A percentile compares a stretch with the other conserved stretches of the same genome.
phyloP scores from a whole-genome alignment of 2,797 vertebrate genomes.

The Pseudochirops corinnae region DNA sequence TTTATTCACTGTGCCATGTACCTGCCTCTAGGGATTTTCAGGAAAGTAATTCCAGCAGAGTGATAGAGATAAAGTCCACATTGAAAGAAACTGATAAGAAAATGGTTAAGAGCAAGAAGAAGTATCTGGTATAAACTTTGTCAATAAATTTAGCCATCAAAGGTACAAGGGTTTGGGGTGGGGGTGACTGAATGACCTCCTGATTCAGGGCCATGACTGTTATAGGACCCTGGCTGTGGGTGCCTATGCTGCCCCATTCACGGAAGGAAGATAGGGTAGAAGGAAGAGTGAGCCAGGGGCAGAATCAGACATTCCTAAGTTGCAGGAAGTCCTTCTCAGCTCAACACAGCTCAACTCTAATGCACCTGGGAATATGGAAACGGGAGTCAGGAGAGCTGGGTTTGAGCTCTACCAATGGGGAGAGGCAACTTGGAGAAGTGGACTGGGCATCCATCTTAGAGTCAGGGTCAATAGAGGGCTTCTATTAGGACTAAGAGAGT shows the following conservation, averaged over 20 bases:
- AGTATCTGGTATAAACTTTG: background rate
- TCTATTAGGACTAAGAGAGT: background rate
- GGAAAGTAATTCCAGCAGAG: background rate
- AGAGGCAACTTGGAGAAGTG: background rate
- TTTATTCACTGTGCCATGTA: too few relatives aligned
- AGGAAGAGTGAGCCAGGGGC: background rate
- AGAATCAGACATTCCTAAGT: background rate
- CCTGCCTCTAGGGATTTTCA: background rate
- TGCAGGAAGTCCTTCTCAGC: background rate
- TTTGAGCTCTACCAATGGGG: background rate
- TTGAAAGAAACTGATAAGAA: background rate
- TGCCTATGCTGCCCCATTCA: background rate
- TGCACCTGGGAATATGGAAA: background rate
- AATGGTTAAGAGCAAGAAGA: background rate
- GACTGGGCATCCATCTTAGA: background rate
- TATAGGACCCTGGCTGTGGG: background rate
- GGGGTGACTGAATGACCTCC: background rate
- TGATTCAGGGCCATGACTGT: too few relatives aligned
- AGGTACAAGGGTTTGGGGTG: background rate
- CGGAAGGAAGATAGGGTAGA: background rate
- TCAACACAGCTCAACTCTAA: background rate
- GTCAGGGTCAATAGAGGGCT: background rate
- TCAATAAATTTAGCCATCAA: background rate
- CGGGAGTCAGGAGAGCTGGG: background rate
- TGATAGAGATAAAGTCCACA: background rate